phyloP scores from a whole-genome alignment of 2,888 invertebrate species.

The Cantharis lateralis region DNA sequence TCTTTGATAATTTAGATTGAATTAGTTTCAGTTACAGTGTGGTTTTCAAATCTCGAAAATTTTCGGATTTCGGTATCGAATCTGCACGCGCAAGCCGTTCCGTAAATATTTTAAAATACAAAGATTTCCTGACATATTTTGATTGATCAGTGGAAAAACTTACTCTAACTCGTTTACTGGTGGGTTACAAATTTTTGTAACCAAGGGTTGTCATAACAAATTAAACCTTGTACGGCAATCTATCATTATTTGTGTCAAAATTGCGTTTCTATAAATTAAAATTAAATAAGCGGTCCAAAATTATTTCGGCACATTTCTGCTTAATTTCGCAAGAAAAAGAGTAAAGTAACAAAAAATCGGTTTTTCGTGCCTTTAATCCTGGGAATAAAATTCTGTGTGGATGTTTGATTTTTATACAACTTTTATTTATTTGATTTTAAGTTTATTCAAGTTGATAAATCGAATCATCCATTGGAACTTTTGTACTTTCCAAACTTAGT shows the following conservation, averaged over 20 bases:
- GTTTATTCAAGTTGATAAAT: neutral
- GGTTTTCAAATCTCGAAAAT: neutral
- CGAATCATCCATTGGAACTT: neutral
- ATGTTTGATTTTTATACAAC: neutral
- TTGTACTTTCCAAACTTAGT: neutral
- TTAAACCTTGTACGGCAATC: constrained; percentile 20
- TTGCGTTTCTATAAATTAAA: neutral
- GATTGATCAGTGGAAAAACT: constrained; percentile 22
- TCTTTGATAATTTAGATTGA: neutral
- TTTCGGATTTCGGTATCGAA: neutral
- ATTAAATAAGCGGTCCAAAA: neutral
- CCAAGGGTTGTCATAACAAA: constrained; percentile 33
- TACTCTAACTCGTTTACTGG: constrained; percentile 22
- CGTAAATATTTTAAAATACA: neutral
- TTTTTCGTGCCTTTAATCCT: neutral
- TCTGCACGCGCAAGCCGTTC: neutral
- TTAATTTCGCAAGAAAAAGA: neutral
- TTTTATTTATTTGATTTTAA: neutral
- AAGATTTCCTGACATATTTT: constrained; percentile 25
- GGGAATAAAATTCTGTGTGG: neutral
- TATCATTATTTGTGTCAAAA: constrained; percentile 17
- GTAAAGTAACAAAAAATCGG: neutral
- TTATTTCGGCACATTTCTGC: neutral
- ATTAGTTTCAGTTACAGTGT: neutral
- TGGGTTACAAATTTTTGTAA: constrained; percentile 15